Conservation (phyloP, 1,140 invertebrate genomes). For the Chionoecetes opilio region DNA sequence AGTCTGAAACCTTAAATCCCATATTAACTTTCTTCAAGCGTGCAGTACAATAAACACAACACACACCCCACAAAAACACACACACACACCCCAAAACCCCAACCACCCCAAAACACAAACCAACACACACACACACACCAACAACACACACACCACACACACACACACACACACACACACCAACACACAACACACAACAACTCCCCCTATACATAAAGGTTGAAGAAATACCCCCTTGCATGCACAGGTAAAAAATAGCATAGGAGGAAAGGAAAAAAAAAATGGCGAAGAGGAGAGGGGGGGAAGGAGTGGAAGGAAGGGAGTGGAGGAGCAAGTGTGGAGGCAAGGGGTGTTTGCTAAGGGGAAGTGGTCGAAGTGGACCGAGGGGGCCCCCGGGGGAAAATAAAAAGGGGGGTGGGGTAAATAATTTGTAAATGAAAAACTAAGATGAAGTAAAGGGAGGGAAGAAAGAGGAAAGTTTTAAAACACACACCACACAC, state of each 20-base stretch:
- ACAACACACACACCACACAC: too few species aligned
- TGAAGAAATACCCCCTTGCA: background rate
- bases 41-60: too few species aligned
- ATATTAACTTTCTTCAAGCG: background rate
- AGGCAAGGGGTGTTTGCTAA: conserved; percentile 16
- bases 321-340: background rate
- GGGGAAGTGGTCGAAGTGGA: background rate
- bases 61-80: conserved; percentile 38
- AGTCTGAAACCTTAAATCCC: background rate
- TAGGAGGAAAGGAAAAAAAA: background rate
- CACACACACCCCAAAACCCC: conserved; percentile 43
- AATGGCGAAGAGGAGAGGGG: background rate
- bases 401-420: too few species aligned
- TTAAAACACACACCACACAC: too few species aligned
- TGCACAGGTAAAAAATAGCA: too few species aligned
- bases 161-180: conserved; percentile 21
- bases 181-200: background rate
- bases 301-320: background rate
- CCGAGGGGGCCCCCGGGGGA: background rate
- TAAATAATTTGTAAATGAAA: too few species aligned
- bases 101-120: too few species aligned
- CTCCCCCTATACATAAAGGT: background rate
- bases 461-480: too few species aligned
- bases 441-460: too few species aligned
- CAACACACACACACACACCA: conserved; percentile 51